Conservation (phyloP, 35 echinoderm and acorn worm species). For the Ophioderma brevispina region DNA sequence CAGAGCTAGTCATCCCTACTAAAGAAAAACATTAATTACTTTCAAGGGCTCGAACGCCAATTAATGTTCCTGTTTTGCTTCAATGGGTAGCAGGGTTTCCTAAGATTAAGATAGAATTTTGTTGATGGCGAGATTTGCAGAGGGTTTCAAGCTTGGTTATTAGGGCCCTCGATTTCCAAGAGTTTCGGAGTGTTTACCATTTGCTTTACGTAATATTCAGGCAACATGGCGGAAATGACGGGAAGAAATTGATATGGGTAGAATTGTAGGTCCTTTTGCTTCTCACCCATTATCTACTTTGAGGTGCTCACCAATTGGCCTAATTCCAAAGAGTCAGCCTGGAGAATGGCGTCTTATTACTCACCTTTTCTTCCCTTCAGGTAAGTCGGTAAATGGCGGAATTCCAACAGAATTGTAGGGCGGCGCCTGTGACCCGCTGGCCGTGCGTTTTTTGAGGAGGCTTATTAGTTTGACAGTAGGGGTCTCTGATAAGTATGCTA, state of each 20-base stretch:
- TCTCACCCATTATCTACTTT: constrained; percentile 22
- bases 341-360: constrained; percentile 34
- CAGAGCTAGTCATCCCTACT: background rate
- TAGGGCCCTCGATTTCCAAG: background rate
- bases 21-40: background rate
- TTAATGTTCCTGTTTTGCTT: background rate
- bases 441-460: constrained; percentile 19
- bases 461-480: background rate
- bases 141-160: background rate
- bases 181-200: background rate
- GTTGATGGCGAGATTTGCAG: background rate
- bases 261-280: constrained; percentile 33
- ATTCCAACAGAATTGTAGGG: background rate
- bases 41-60: constrained; percentile 8
- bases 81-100: background rate
- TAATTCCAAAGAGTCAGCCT: constrained; percentile 26
- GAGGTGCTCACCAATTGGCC: constrained; percentile 39
- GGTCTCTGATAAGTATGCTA: background rate
- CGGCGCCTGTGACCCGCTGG: background rate
- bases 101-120: background rate
- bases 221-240: background rate
- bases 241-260: constrained; percentile 22
- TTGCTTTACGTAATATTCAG: background rate
- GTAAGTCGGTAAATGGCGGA: constrained; percentile 25
- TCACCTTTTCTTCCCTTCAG: constrained; percentile 17